These are phyloP conservation scores for Monoplex corrugatus DNA, from an alignment of 2,888 invertebrate genomes.

Conservation along the genomic window DNA sequence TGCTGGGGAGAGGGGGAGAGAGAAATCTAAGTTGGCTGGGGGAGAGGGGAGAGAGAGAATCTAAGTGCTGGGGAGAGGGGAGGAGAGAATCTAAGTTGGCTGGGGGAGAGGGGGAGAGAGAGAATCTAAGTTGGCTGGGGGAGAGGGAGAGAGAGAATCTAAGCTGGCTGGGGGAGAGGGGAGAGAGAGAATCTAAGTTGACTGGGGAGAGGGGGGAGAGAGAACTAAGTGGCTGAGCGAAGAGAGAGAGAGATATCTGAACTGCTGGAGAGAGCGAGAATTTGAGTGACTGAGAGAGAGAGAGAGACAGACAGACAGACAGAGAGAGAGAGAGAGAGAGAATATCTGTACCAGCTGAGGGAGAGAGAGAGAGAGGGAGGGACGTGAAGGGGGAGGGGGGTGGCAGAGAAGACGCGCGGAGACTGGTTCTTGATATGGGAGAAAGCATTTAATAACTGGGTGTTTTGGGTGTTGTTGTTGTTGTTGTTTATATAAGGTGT, in stretches of 20 bases:
- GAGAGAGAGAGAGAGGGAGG: neutral
- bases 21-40: neutral
- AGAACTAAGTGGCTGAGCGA: no score
- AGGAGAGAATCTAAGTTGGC: neutral
- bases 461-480: no score
- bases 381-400: neutral
- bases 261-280: neutral
- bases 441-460: no score
- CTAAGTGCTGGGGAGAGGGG: neutral
- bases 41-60: neutral
- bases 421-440: no score
- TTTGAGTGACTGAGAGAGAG: neutral
- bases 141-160: neutral
- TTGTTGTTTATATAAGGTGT: no score
- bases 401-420: no score
- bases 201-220: no score
- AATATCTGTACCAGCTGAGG: neutral
- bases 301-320: neutral
- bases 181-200: no score
- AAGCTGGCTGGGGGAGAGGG: neutral
- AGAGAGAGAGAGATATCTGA: neutral
- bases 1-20: neutral
- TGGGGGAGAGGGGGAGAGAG: neutral
- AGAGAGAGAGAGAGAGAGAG: neutral
- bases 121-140: neutral